phyloP scores from a whole-genome alignment of 2,888 invertebrate genomes.

The Agrochola circellaris region DNA sequence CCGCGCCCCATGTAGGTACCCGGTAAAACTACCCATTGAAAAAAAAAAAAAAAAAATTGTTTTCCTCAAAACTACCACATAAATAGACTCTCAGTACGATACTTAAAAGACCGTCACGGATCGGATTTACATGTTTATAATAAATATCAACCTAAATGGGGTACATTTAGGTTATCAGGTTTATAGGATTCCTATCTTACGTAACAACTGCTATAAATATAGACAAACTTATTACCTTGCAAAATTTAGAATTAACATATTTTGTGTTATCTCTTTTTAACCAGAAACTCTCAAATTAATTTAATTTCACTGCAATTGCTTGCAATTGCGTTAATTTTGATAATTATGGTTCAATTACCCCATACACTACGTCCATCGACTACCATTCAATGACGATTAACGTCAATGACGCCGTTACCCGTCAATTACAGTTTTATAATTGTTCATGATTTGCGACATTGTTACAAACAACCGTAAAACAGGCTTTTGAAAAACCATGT shows the following conservation, averaged over 20 bases:
- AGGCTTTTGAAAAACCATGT: neutral
- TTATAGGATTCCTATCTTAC: neutral
- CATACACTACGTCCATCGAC: constrained; percentile 6
- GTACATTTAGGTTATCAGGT: too few species aligned
- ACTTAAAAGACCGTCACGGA: too few species aligned
- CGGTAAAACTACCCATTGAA: too few species aligned
- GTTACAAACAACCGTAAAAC: neutral
- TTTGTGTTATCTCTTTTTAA: constrained; percentile 9
- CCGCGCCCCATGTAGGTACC: too few species aligned
- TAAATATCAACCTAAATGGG: too few species aligned
- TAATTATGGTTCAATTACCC: constrained; percentile 28
- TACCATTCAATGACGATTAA: constrained; percentile 17
- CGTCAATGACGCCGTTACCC: constrained; percentile 8
- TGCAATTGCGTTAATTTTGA: constrained; percentile 23
- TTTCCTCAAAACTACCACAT: too few species aligned
- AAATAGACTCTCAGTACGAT: too few species aligned
- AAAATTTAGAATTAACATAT: neutral
- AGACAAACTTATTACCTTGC: neutral
- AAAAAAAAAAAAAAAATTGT: too few species aligned
- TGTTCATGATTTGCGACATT: neutral
- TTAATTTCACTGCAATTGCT: constrained; percentile 9
- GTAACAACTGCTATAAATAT: neutral
- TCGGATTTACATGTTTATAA: too few species aligned
- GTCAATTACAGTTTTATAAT: constrained; percentile 18
- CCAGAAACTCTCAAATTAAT: neutral